Evolutionary conservation across 2,888 invertebrate genomes (phyloP), one percentile per base, ranked within the genome.

Genomic region (Eristalinus sepulchralis): DNA sequence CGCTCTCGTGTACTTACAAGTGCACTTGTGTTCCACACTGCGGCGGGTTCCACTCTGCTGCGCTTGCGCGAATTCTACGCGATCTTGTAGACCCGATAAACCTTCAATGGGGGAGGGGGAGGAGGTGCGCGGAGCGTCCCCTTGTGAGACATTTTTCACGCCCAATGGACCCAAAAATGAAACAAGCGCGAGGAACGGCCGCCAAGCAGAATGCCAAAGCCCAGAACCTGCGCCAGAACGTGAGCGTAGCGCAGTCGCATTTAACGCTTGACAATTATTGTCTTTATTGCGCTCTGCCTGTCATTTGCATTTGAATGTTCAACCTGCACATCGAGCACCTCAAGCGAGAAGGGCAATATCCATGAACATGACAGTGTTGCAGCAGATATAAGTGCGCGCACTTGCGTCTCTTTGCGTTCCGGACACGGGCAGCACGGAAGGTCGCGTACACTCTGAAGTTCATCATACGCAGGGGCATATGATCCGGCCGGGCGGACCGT

Each of bases 291-390:
- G 47, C 47, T 17, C 67, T 72, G 47, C 8, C 8, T 84, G 84
- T 84, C 80, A 77, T 84, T 84, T 81, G 59, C 77, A 85, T 82
- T 82, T 73, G 67, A 82, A 64, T 81, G 57, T 72, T 77, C 11
- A 81, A 85, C 84, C 84, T 85, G 81, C 72, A 57, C 57, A 36
- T 33, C 31, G 62, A 31, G n/a, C 27, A 73, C 36, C 77, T 85
- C 76, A 82, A 59, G 82, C 77, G 82, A 82, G 85, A 82, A 85
- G 85, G 82, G 85, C 77, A 85, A 64, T 78, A 73, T 73, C 85
- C 85, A 82, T 85, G 85, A 82, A 82, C 85, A 85, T 85, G 85
- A 82, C 77, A 82, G 68, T 73, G 73, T 78, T 78, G 81, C 39
- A 31, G 24, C 22, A 24, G 10, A 53, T 39, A 17, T 31, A 20